These are phyloP conservation scores for Lepetodrilus schrolli DNA, from an alignment of 2,888 invertebrate species.

Conservation along the genomic window DNA sequence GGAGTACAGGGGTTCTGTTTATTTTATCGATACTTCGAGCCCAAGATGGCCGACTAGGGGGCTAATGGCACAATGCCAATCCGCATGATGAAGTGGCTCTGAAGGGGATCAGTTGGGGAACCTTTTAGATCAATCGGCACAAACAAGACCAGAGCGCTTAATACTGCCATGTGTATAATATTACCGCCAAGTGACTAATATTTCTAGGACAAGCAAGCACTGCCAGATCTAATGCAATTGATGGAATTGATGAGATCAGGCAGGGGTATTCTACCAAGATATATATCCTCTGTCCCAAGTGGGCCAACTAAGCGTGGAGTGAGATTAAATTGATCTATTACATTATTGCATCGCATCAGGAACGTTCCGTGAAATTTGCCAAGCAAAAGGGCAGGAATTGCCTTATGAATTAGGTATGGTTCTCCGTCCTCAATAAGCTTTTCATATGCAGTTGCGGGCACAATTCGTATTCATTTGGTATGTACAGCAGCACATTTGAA, in stretches of 20 bases:
- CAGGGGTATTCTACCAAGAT: slow-evolving; percentile 2
- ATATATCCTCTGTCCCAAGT: slow-evolving; percentile 10
- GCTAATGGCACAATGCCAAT: slow-evolving; percentile 27
- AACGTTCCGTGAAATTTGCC: neutral
- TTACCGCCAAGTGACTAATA: slow-evolving; percentile 3
- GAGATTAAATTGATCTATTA: slow-evolving; percentile 19
- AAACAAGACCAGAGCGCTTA: neutral
- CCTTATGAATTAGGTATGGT: slow-evolving; percentile 12
- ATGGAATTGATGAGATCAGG: slow-evolving; percentile 1
- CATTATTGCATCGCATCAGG: neutral
- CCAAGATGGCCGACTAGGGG: slow-evolving; percentile 18
- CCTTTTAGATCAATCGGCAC: slow-evolving; percentile 10
- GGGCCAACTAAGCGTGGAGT: neutral
- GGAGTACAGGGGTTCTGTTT: neutral
- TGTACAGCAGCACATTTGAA: slow-evolving; percentile 17
- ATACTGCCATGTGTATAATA: slow-evolving; percentile 6
- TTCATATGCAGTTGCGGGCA: neutral
- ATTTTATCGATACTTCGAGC: slow-evolving; percentile 16
- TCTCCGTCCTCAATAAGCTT: neutral
- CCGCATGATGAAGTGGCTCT: slow-evolving; percentile 2
- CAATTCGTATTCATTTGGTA: slow-evolving; percentile 3
- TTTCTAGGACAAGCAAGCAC: slow-evolving; percentile 10
- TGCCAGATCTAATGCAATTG: slow-evolving; percentile 18
- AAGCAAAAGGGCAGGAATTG: slow-evolving; percentile 7
- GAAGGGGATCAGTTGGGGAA: neutral